Evolutionary conservation across 2,888 invertebrate species (phyloP).

Genomic region (Bembecia ichneumoniformis): DNA sequence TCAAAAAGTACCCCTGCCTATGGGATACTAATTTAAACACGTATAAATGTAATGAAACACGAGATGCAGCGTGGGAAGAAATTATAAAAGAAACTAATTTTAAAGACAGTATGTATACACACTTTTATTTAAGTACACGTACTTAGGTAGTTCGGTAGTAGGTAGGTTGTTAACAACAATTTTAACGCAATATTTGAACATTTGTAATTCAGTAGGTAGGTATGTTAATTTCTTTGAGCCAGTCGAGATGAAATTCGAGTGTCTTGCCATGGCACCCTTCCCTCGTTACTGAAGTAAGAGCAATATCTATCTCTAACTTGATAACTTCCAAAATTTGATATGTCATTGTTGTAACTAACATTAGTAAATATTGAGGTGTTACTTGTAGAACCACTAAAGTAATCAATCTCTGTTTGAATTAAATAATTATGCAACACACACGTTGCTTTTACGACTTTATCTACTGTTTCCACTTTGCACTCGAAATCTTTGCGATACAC

Average conservation of each 20-base stretch:
- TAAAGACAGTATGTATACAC: too few species aligned
- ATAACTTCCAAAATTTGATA: slow-evolving; percentile 1
- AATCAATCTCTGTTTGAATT: slow-evolving; percentile 5
- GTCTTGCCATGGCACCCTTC: slow-evolving; percentile 5
- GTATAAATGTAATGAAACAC: background rate
- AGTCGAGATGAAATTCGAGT: slow-evolving; percentile 2
- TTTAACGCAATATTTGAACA: background rate
- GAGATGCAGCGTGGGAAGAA: slow-evolving; percentile 1
- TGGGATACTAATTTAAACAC: background rate
- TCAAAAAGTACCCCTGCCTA: background rate
- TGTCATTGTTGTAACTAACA: background rate
- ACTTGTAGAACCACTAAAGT: slow-evolving; percentile 4
- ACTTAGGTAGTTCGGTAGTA: too few species aligned
- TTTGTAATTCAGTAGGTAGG: background rate
- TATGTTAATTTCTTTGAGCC: background rate
- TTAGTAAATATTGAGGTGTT: background rate
- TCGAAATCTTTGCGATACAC: slow-evolving; percentile 4
- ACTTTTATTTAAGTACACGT: background rate
- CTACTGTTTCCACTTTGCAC: slow-evolving; percentile 7
- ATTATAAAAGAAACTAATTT: slow-evolving; percentile 1
- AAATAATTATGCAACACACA: slow-evolving; percentile 6
- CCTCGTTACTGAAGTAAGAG: slow-evolving; percentile 1
- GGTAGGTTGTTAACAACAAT: too few species aligned
- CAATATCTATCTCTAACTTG: slow-evolving; percentile 6
- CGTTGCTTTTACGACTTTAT: slow-evolving; percentile 9